A percentile compares a stretch with the other conserved stretches of the same genome.
Conservation (phyloP, 2,888 invertebrate species). For the Perizoma flavofasciatum region DNA sequence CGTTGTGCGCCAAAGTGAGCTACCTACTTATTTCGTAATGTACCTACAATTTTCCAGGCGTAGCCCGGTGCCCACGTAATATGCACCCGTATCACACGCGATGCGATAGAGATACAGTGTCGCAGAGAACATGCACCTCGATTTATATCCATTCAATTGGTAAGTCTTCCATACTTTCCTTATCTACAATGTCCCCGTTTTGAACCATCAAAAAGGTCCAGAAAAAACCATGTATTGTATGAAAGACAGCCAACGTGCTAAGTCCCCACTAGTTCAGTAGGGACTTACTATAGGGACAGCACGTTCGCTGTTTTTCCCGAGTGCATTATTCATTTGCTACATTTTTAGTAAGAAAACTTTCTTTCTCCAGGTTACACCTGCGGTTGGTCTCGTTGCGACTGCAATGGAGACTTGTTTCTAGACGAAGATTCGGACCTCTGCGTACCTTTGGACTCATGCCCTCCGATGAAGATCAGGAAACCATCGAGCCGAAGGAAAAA, state of each 20-base stretch:
- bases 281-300: too few relatives aligned
- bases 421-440: slow-evolving; percentile 52
- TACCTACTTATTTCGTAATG: too few relatives aligned
- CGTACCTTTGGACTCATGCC: slow-evolving; percentile 40
- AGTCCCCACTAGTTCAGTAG: too few relatives aligned
- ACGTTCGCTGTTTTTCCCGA: too few relatives aligned
- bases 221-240: too few relatives aligned
- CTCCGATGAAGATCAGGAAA: slow-evolving; percentile 18
- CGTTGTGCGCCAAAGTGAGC: too few relatives aligned
- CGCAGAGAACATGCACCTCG: slow-evolving; percentile 59
- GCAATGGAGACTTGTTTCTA: slow-evolving; percentile 54
- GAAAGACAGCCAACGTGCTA: too few relatives aligned
- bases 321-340: too few relatives aligned
- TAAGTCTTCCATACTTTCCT: slow-evolving; percentile 33
- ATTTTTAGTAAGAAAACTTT: not conserved
- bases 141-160: slow-evolving; percentile 52
- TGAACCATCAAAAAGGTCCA: too few relatives aligned
- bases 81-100: slow-evolving; percentile 71
- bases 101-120: slow-evolving; percentile 60
- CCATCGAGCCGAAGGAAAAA: slow-evolving; percentile 17
- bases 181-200: too few relatives aligned
- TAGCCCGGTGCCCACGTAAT: slow-evolving; percentile 54
- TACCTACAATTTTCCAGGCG: slow-evolving; percentile 53
- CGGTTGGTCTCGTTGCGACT: slow-evolving; percentile 75
- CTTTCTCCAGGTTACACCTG: slow-evolving; percentile 61